Percentiles rank a stretch among this genome's conserved stretches.
These are phyloP conservation scores for Bombus affinis DNA, from an alignment of 1,140 invertebrate species.

Conservation along the genomic window DNA sequence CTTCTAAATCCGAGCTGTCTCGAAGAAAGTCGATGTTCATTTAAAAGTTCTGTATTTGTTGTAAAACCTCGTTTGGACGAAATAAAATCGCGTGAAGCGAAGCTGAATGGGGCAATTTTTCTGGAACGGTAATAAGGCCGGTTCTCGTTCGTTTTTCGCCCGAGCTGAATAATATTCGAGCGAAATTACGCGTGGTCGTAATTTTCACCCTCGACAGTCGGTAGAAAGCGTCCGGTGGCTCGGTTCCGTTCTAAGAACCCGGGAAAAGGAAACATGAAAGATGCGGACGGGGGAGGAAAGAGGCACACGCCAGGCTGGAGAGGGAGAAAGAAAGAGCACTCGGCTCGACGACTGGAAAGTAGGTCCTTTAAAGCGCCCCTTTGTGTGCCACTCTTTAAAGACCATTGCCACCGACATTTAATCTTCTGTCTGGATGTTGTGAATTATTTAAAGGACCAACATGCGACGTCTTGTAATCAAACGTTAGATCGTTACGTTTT, in stretches of 20 bases:
- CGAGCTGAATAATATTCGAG: conserved; percentile 37
- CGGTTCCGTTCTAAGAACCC: conserved; percentile 38
- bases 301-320: not conserved
- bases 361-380: conserved; percentile 61
- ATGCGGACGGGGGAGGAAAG: not conserved
- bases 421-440: conserved; percentile 31
- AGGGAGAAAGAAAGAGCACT: conserved; percentile 34
- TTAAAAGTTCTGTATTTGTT: not conserved
- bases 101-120: not conserved
- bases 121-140: conserved; percentile 1
- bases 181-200: conserved; percentile 51
- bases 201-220: conserved; percentile 37
- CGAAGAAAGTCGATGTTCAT: not conserved
- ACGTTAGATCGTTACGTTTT: not conserved
- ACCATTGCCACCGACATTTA: conserved; percentile 42
- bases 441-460: conserved; percentile 27
- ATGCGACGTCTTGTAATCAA: not conserved
- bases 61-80: not conserved
- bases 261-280: conserved; percentile 30
- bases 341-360: conserved; percentile 53
- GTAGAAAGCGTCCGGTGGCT: conserved; percentile 31
- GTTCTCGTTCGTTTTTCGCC: not conserved
- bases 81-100: not conserved
- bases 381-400: conserved; percentile 42
- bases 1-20: not conserved